A percentile compares a stretch with the other conserved stretches of the same genome.
These are phyloP conservation scores for Eulemur macaco DNA, from an alignment of 2,113 vertebrate species.

Conservation along the genomic window DNA sequence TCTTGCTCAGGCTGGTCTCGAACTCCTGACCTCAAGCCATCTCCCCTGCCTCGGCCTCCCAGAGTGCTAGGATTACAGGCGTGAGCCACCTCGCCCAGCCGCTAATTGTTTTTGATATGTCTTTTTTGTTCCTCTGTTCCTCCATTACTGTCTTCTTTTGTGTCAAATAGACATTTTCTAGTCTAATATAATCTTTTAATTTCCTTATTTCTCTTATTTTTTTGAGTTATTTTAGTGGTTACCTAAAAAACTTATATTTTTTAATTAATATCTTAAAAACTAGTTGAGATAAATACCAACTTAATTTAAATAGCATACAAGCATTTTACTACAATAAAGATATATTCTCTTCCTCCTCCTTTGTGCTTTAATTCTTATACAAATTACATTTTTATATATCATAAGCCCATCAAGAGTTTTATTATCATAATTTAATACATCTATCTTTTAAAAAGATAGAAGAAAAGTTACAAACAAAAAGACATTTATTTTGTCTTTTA, in stretches of 20 bases:
- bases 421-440: background rate
- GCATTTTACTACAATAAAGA: background rate
- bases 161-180: background rate
- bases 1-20: no score
- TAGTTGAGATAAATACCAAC: background rate
- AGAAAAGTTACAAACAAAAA: background rate
- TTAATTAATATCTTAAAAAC: background rate
- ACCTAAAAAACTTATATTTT: background rate
- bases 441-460: background rate
- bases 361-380: background rate
- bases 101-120: background rate
- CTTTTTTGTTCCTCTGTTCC: background rate
- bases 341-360: background rate
- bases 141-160: background rate
- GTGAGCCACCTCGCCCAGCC: no score
- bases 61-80: no score
- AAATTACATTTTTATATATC: background rate
- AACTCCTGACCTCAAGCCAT: no score
- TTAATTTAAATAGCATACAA: background rate
- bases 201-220: background rate
- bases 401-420: background rate
- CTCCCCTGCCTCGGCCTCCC: no score
- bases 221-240: background rate
- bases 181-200: background rate
- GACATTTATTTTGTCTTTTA: background rate